phyloP scores from a whole-genome alignment of 2,113 vertebrate genomes.

The Petrocephalus zakoni region DNA sequence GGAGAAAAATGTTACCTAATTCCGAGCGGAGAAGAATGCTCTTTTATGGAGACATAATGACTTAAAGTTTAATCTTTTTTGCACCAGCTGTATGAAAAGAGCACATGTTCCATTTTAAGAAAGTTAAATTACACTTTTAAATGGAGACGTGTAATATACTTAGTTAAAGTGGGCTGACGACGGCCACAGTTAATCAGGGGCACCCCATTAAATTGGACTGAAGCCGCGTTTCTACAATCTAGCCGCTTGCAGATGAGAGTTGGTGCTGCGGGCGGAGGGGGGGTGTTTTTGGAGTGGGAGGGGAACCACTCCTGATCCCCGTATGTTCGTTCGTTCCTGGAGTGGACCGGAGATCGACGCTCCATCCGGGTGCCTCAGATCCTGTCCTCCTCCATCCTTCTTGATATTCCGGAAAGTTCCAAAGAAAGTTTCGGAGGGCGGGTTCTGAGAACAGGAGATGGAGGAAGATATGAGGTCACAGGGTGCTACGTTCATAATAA shows the following conservation, averaged over 20 bases:
- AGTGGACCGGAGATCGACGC: slow-evolving; percentile 6
- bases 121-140: slow-evolving; percentile 53
- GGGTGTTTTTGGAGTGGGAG: neutral
- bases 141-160: slow-evolving; percentile 49
- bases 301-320: neutral
- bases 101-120: slow-evolving; percentile 45
- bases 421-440: neutral
- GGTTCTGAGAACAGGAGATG: neutral
- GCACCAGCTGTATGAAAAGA: slow-evolving; percentile 40
- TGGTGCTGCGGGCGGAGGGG: neutral
- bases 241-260: slow-evolving; percentile 10
- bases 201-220: slow-evolving; percentile 35
- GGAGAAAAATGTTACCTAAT: slow-evolving; percentile 40
- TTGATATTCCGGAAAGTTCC: neutral
- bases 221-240: slow-evolving; percentile 23
- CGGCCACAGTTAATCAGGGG: slow-evolving; percentile 39
- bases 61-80: slow-evolving; percentile 49
- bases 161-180: slow-evolving; percentile 41
- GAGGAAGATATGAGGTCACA: neutral
- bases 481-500: neutral
- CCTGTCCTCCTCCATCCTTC: neutral
- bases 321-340: neutral
- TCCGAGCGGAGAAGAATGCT: slow-evolving; percentile 37
- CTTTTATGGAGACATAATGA: slow-evolving; percentile 52
- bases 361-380: slow-evolving; percentile 5